phyloP scores from a whole-genome alignment of 2,113 vertebrate genomes.

The Barbus barbus region DNA sequence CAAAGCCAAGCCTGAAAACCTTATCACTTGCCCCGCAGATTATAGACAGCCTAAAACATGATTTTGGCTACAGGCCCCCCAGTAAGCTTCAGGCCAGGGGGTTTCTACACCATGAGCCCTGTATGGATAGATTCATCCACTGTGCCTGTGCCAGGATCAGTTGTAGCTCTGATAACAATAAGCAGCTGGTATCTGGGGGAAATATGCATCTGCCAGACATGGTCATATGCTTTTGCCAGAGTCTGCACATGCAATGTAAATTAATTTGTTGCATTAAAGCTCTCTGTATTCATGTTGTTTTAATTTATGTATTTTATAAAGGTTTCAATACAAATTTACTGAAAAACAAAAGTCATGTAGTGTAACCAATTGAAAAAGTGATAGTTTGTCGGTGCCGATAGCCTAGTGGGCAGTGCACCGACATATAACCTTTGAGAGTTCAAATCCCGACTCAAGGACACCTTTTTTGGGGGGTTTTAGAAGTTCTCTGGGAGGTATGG shows the following conservation, averaged over 20 bases:
- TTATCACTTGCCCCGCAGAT: conserved; percentile 77
- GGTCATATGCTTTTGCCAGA: not conserved
- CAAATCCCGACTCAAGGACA: too few species aligned
- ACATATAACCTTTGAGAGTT: too few species aligned
- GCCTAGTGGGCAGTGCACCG: too few species aligned
- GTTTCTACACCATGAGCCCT: conserved; percentile 59
- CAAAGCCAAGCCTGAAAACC: conserved; percentile 73
- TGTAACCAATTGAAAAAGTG: too few species aligned
- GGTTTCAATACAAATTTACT: too few species aligned
- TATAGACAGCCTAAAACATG: conserved; percentile 69
- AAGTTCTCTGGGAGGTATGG: too few species aligned
- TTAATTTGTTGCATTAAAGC: too few species aligned
- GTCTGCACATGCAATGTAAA: not conserved
- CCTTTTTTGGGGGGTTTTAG: too few species aligned
- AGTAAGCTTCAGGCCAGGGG: conserved; percentile 67
- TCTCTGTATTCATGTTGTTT: too few species aligned
- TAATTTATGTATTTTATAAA: too few species aligned
- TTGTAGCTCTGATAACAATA: conserved; percentile 56
- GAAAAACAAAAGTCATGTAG: too few species aligned
- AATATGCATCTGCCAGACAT: not conserved
- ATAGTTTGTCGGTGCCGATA: too few species aligned
- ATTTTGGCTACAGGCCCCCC: conserved; percentile 64
- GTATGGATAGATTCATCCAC: conserved; percentile 18
- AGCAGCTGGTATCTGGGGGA: conserved; percentile 42
- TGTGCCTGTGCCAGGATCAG: conserved; percentile 67